Percentiles rank a stretch among this genome's conserved stretches.
Conservation (phyloP, 2,797 vertebrate species). For the Crenichthys baileyi region DNA sequence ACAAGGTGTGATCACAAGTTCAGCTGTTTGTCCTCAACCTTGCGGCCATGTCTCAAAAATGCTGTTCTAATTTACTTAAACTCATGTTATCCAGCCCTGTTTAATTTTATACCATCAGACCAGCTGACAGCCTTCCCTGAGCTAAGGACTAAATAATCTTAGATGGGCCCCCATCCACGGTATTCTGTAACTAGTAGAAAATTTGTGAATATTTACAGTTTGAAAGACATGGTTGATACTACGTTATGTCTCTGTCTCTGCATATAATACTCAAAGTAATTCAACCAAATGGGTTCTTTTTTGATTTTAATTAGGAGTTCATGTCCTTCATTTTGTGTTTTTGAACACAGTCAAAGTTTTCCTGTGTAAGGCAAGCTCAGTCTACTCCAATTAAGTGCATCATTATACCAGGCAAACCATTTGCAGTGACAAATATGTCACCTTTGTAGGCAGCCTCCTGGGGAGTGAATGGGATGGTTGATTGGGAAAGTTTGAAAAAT, state of each 20-base stretch:
- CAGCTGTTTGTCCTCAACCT: neutral
- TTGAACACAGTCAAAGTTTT: constrained; percentile 21
- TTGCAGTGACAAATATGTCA: constrained; percentile 24
- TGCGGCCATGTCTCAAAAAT: neutral
- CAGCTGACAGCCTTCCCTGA: neutral
- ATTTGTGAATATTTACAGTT: neutral
- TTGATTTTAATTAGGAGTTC: neutral
- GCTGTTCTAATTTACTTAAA: neutral
- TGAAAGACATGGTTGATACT: neutral
- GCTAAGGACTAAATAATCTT: neutral
- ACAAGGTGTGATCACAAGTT: neutral
- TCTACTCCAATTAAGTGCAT: constrained; percentile 17
- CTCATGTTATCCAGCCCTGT: neutral
- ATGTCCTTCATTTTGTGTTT: neutral
- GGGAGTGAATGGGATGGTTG: neutral
- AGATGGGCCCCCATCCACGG: neutral
- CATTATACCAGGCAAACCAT: constrained; percentile 36
- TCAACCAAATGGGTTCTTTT: neutral
- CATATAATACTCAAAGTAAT: neutral
- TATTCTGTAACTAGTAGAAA: neutral
- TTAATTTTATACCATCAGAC: neutral
- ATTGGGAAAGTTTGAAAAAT: constrained; percentile 1
- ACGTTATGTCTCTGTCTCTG: neutral
- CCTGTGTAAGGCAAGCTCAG: constrained; percentile 17
- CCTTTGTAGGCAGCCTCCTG: neutral